Evolutionary conservation across 2,888 invertebrate species (phyloP).

Genomic region (Polymixis flavicincta): DNA sequence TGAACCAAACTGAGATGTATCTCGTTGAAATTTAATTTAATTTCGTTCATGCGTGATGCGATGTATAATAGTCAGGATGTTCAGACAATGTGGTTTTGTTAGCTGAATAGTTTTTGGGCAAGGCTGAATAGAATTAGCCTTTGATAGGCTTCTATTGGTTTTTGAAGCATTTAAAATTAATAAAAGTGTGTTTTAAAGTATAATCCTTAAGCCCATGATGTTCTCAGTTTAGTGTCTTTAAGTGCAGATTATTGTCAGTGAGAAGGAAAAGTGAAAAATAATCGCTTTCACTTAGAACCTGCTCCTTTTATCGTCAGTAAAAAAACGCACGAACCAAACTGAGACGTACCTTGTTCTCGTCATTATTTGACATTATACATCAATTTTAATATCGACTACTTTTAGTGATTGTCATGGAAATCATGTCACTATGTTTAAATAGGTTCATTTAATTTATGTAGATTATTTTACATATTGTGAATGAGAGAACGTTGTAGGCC

Average conservation of each 20-base stretch:
- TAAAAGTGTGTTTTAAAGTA: background rate
- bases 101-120: conserved; percentile 59
- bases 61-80: conserved; percentile 45
- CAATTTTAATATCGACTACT: no score
- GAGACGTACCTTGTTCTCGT: conserved; percentile 65
- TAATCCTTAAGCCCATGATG: background rate
- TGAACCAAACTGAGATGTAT: conserved; percentile 52
- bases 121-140: conserved; percentile 5
- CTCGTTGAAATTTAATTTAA: conserved; percentile 76
- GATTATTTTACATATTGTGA: no score
- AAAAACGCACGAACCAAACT: conserved; percentile 22
- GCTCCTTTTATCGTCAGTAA: no score
- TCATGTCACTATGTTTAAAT: no score
- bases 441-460: no score
- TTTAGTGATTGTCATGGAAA: no score
- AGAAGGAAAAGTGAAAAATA: no score
- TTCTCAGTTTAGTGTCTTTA: no score
- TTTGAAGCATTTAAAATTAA: conserved; percentile 22
- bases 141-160: conserved; percentile 50
- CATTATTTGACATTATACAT: no score
- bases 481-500: no score
- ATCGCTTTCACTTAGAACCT: no score
- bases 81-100: conserved; percentile 40
- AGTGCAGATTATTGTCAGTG: no score
- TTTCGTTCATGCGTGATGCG: conserved; percentile 67